These are phyloP conservation scores for Lepisosteus oculatus DNA, from an alignment of 2,113 vertebrate genomes.

Conservation along the genomic window DNA sequence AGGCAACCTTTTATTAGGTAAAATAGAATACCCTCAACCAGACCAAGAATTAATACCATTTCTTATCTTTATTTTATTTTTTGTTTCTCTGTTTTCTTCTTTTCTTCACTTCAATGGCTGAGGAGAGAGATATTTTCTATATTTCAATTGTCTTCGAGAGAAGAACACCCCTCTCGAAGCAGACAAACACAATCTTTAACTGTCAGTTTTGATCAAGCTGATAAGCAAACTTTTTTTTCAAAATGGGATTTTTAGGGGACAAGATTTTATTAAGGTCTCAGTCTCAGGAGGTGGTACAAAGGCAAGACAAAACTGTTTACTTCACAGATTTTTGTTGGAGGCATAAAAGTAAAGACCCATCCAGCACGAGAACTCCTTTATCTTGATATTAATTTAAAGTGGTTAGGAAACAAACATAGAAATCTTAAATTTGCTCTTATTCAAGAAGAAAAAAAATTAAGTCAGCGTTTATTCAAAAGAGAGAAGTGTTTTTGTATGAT, in stretches of 20 bases:
- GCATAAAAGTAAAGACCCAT: too few relatives aligned
- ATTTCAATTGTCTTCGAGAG: conserved; percentile 30
- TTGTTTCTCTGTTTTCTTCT: conserved; percentile 20
- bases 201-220: conserved; percentile 64
- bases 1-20: conserved; percentile 51
- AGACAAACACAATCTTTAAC: conserved; percentile 49
- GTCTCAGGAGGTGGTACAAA: conserved; percentile 17
- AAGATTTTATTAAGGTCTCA: conserved; percentile 23
- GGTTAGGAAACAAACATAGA: too few relatives aligned
- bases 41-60: conserved; percentile 53
- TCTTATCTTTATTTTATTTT: conserved; percentile 42
- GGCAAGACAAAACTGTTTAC: conserved; percentile 16
- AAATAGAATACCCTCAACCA: conserved; percentile 45
- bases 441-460: too few relatives aligned
- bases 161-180: conserved; percentile 18
- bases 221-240: conserved; percentile 38
- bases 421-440: too few relatives aligned
- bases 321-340: conserved; percentile 14
- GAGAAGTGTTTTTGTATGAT: too few relatives aligned
- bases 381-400: too few relatives aligned
- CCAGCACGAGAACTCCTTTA: too few relatives aligned
- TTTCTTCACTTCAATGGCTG: conserved; percentile 51
- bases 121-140: conserved; percentile 47
- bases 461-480: too few relatives aligned
- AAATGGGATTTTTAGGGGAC: conserved; percentile 36